Base-by-base conservation (phyloP, 2,888 invertebrate genomes). In the Dryocosmus kuriphilus region DNA sequence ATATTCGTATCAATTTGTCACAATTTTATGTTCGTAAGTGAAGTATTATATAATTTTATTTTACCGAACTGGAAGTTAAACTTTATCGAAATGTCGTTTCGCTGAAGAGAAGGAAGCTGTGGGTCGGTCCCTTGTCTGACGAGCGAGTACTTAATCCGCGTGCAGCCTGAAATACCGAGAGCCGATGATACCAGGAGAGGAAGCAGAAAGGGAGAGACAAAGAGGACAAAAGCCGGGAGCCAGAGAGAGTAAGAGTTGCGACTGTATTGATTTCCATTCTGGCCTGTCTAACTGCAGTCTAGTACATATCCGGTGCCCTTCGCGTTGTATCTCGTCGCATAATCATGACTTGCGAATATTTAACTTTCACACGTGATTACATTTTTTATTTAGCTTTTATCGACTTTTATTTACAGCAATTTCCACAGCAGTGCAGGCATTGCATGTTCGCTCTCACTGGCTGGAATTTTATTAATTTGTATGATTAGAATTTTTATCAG, bases 181-280 rank as follows among this genome's bases (percentile, higher is more conserved):
- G n/a, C 30, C 51, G 46, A 71, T 71, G 30, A 71, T 51, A 27
- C 27, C 71, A 30, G 46, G 51, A 30, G 27, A 27, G 46, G 67
- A 27, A 27, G 67, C 27, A 41, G 67, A 67, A 67, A 27, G 41
- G 16, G 27, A 67, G 41, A 73, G 57, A 76, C 57, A 73, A 73
- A 74, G 77, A 77, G 82, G 82, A 75, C 78, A 78, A 82, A 77
- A 80, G 32, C 35, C 77, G 77, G 81, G 80, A 73, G 77, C 77
- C 79, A 82, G 76, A 74, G 76, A 75, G 71, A 63, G 61, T 79
- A 71, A 79, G 78, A 35, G 62, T 38, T 73, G 65, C 74, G 76
- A 74, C 80, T 82, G 86, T 87, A 87, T 87, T 87, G 87, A 87
- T 87, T 87, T 86, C 84, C 84, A 86, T 86, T 86, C 82, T 82